Base-by-base conservation (phyloP, 1,140 invertebrate genomes). In the Procambarus clarkii region DNA sequence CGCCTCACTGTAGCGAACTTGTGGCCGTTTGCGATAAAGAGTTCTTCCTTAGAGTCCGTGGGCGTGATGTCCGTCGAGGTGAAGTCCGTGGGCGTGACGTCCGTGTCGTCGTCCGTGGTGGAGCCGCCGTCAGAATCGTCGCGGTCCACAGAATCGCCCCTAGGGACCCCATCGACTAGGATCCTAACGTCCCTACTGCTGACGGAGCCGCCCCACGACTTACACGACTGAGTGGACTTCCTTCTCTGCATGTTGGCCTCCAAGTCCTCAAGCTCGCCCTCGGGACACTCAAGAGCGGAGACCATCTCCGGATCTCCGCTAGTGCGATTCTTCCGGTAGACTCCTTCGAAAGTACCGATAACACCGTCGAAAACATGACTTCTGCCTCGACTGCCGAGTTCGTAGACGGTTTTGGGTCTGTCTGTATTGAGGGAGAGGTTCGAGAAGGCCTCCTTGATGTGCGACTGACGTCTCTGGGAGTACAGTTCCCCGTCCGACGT, bases 401-500 rank as follows among this genome's bases (percentile, higher is more conserved):
- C 82, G 45, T 74, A 74, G 45, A 74, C 69, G 15, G 82, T 85
- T n/a, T 44, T 45, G 9, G 82, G 18, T 50, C 64, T 85, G 0
- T 71, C 60, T 3, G 60, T n/a, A 64, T 85, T 50, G 45, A 85
- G 82, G 45, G 64, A 74, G 15, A n/a, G 15, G 34, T 46, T 69
- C 15, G 82, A 85, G 64, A 71, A 24, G 5, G 82, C 4, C 9
- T 9, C 9, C 48, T 34, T 74, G 13, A 24, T n/a, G 8, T 34
- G 18, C 34, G 44, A 48, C 15, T 46, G 15, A 24, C 46, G 60
- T 18, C 64, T 15, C 34, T 85, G 69, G 1, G 64, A 85, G n/a
- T 48, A 85, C 4, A 85, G 82, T 7, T 85, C 82, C 44, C 82
- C 82, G 64, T 85, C 82, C 15, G 82, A 85, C 13, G 82, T 85